Evolutionary conservation across 2,113 vertebrate genomes (phyloP).

Genomic region (Otus sunia): DNA sequence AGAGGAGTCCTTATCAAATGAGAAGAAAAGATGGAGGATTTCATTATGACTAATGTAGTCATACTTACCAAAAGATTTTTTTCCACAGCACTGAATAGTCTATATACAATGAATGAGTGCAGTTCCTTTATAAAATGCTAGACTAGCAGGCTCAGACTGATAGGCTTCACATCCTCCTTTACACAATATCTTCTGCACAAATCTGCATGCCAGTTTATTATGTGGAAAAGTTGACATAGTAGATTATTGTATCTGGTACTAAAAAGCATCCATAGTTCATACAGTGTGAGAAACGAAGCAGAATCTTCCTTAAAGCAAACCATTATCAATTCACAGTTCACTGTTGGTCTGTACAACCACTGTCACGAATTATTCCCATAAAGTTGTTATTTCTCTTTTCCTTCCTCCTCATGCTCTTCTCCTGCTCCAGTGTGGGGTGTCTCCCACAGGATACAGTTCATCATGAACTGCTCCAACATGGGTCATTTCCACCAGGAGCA

Average conservation of each 20-base stretch:
- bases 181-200: neutral
- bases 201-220: neutral
- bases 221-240: neutral
- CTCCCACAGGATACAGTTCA: neutral
- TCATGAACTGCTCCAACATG: neutral
- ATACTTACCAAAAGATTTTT: neutral
- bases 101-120: neutral
- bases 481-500: accelerated
- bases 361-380: neutral
- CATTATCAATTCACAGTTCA: neutral
- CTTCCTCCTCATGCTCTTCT: neutral
- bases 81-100: neutral
- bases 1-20: neutral
- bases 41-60: neutral
- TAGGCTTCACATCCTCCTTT: neutral
- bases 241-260: neutral
- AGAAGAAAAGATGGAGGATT: neutral
- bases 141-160: neutral
- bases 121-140: neutral
- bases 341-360: neutral
- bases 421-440: accelerated
- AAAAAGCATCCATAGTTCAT: neutral
- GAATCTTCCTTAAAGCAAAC: neutral
- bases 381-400: neutral
- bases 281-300: neutral